A percentile compares a stretch with the other conserved stretches of the same genome.
These are phyloP conservation scores for Forbesichthys agassizii DNA, from an alignment of 2,113 vertebrate genomes.

Conservation along the genomic window DNA sequence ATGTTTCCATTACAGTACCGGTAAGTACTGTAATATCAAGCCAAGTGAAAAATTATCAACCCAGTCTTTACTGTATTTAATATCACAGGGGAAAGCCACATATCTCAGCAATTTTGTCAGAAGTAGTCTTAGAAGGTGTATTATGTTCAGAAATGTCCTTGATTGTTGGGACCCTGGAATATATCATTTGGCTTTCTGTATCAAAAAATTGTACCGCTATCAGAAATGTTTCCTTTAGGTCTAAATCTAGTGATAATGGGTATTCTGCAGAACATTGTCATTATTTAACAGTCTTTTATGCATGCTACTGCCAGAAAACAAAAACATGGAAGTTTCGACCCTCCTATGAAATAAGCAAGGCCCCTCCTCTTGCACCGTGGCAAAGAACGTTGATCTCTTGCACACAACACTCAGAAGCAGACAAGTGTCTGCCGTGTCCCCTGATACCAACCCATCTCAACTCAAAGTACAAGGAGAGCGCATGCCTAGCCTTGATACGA, in stretches of 20 bases:
- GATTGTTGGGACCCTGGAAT: too few relatives aligned
- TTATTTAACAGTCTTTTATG: neutral
- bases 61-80: neutral
- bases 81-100: too few relatives aligned
- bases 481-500: conserved; percentile 61
- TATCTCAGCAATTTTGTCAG: too few relatives aligned
- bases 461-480: conserved; percentile 42
- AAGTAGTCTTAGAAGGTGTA: too few relatives aligned
- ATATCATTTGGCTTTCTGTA: too few relatives aligned
- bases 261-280: too few relatives aligned
- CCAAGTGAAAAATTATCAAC: neutral
- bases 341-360: neutral
- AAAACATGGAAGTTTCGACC: too few relatives aligned
- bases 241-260: too few relatives aligned
- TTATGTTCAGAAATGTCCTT: too few relatives aligned
- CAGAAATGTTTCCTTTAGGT: too few relatives aligned
- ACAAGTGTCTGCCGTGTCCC: conserved; percentile 31
- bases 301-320: neutral
- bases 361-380: neutral
- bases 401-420: conserved; percentile 35
- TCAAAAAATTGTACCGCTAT: too few relatives aligned
- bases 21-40: neutral
- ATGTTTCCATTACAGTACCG: neutral
- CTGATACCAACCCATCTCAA: conserved; percentile 42
- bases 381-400: neutral